Evolutionary conservation across 2,888 invertebrate genomes (phyloP).

Genomic region (Limenitis camilla): DNA sequence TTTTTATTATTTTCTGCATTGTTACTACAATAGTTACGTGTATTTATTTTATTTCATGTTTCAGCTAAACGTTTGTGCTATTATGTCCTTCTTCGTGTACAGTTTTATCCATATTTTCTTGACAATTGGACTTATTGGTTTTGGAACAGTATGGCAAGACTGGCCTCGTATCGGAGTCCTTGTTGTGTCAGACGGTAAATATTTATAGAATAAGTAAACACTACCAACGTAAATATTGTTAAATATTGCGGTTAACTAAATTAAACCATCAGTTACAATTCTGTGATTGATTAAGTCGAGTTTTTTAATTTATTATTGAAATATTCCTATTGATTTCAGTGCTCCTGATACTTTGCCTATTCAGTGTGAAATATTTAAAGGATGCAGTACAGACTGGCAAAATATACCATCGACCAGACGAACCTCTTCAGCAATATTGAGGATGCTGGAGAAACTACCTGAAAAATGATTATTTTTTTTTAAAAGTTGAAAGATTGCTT

Average conservation of each 20-base stretch:
- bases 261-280: not conserved
- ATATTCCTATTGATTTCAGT: constrained; percentile 43
- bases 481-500: too few relatives aligned
- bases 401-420: constrained; percentile 61
- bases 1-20: not conserved
- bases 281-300: too few relatives aligned
- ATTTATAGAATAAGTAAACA: not conserved
- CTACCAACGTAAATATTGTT: not conserved
- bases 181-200: constrained; percentile 52
- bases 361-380: constrained; percentile 65
- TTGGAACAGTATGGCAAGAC: constrained; percentile 55
- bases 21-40: not conserved
- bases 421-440: constrained; percentile 23
- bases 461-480: too few relatives aligned
- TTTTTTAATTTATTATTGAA: not conserved
- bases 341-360: constrained; percentile 61
- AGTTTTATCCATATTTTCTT: constrained; percentile 64
- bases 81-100: constrained; percentile 63
- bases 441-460: not conserved
- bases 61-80: constrained; percentile 59
- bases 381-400: constrained; percentile 62
- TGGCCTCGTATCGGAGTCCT: constrained; percentile 62
- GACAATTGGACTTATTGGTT: constrained; percentile 54
- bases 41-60: constrained; percentile 22
- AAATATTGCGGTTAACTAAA: not conserved